Base-by-base conservation (phyloP, 2,113 vertebrate species). In the Cryptomyrus ogoouensis region DNA sequence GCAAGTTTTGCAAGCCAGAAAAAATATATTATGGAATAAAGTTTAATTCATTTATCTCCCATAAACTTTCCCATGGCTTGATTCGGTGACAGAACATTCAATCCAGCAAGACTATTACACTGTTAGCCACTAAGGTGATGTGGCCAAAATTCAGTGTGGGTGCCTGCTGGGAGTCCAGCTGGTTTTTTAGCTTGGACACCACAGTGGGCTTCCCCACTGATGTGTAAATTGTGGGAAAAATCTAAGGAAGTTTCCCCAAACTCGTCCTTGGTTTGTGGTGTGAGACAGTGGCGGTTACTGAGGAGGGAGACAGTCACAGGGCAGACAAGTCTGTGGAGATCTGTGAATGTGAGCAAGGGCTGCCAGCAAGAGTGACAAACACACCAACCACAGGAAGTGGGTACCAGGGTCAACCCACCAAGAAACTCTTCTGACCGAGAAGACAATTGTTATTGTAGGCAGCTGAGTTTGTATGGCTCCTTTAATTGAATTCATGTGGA, bases 331-430 rank as follows among this genome's bases (percentile, higher is more conserved):
- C 44, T 88, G 31, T 83, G 47, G 85, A 88, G 88, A 56, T 88
- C 90, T 91, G 91, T 91, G 90, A 91, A 90, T 86, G 88, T 83
- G 88, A 66, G 77, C 84, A 53, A 49, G 89, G 13, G 90, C 83
- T 52, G 88, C 91, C 92, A 91, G 90, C 90, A 94, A 89, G 80
- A 27, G 89, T 91, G 94, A 92, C 91, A 92, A 91, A 95, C 95
- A 93, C 93, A 91, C 92, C 94, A 90, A 93, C 93, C 93, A 90
- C 92, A 92, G 93, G 91, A 92, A 92, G 91, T 89, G 93, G 90
- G 84, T 88, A 90, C 44, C 83, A 89, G 93, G 87, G 92, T 92
- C 44, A 83, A 89, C 83, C 24, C 17, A 86, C 91, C 93, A 91
- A 91, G 85, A 87, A 35, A 53, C 91, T 91, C 92, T 42, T 90